phyloP scores from a whole-genome alignment of 2,797 vertebrate species.

The Lepidocolaptes lacrymiger region DNA sequence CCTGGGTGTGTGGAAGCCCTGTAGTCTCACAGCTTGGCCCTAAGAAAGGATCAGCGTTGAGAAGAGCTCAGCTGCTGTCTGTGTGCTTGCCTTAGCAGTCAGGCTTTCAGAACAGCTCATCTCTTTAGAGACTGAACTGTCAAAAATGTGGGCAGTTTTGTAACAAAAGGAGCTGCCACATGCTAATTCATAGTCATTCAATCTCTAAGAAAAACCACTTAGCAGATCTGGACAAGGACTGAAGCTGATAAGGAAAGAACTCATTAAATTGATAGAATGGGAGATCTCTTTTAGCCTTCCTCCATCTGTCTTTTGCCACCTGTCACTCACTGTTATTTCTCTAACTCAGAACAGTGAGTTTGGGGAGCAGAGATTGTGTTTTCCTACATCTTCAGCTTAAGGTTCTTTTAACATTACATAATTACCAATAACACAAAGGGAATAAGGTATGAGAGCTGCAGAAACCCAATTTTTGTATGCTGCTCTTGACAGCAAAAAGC shows the following conservation, averaged over 20 bases:
- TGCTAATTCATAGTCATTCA: background rate
- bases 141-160: background rate
- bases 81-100: background rate
- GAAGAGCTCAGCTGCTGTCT: background rate
- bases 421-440: slow-evolving; percentile 13
- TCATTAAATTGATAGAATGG: slow-evolving; percentile 29
- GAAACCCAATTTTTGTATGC: background rate
- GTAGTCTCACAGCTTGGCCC: background rate
- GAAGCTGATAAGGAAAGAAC: slow-evolving; percentile 30
- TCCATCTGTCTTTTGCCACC: background rate
- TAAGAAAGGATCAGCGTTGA: background rate
- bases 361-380: background rate
- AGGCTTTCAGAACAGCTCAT: background rate
- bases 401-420: background rate
- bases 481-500: slow-evolving; percentile 1
- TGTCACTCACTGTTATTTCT: background rate
- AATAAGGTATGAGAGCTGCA: background rate
- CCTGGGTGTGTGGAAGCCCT: background rate
- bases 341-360: background rate
- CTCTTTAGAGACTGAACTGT: background rate
- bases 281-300: background rate
- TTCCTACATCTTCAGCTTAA: background rate
- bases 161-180: slow-evolving; percentile 35
- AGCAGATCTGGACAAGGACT: slow-evolving; percentile 17
- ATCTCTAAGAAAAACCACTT: slow-evolving; percentile 34